These are phyloP conservation scores for Cheilosia pagana DNA, from an alignment of 2,888 invertebrate species.

Conservation along the genomic window DNA sequence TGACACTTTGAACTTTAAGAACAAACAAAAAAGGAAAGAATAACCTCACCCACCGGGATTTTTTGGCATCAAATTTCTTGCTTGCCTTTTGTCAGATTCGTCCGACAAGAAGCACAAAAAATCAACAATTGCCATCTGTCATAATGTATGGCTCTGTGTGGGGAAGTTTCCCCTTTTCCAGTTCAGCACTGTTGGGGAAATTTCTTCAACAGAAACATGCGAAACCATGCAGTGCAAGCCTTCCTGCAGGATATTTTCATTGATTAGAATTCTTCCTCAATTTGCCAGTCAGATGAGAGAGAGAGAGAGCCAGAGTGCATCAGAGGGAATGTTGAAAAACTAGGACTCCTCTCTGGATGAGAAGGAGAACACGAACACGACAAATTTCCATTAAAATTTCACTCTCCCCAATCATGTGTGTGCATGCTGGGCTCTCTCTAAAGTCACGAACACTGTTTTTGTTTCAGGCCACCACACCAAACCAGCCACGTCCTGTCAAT, in stretches of 20 bases:
- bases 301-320: conserved; percentile 23
- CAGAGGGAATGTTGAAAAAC: conserved; percentile 8
- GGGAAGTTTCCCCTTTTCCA: conserved; percentile 25
- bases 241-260: conserved; percentile 70
- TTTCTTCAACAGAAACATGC: conserved; percentile 44
- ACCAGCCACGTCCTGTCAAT: conserved; percentile 39
- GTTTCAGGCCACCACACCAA: conserved; percentile 2
- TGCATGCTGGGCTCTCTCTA: background rate
- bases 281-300: background rate
- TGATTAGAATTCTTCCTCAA: conserved; percentile 59
- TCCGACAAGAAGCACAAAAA: too few relatives aligned
- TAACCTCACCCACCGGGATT: background rate
- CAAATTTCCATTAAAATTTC: background rate
- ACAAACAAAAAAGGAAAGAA: background rate
- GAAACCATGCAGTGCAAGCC: background rate
- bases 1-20: too few relatives aligned
- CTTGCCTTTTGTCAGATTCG: too few relatives aligned
- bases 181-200: conserved; percentile 26
- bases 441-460: conserved; percentile 21
- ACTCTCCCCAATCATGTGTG: background rate
- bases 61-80: too few relatives aligned
- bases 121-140: too few relatives aligned
- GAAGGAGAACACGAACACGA: background rate
- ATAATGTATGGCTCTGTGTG: too few relatives aligned
- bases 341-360: conserved; percentile 36